Evolutionary conservation across 2,888 invertebrate genomes (phyloP).

Genomic region (Melieria crassipennis): DNA sequence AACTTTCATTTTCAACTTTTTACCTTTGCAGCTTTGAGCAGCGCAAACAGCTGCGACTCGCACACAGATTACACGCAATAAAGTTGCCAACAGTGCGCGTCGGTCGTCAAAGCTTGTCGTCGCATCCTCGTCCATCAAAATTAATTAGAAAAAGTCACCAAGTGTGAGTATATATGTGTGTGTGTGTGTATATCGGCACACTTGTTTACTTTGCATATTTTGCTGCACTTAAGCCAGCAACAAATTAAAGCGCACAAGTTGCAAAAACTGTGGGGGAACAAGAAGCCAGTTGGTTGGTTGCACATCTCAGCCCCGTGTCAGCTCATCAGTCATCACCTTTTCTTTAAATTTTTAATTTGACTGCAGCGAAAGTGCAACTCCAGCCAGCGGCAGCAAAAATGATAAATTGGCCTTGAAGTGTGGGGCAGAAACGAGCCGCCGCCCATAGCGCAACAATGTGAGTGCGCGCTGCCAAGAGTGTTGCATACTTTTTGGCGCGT

Average conservation of each 20-base stretch:
- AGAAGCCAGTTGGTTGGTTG: slow-evolving; percentile 44
- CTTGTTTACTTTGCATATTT: slow-evolving; percentile 21
- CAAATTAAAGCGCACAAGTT: slow-evolving; percentile 7
- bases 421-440: neutral
- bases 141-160: slow-evolving; percentile 55
- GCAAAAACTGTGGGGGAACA: slow-evolving; percentile 42
- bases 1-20: slow-evolving; percentile 41
- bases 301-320: slow-evolving; percentile 18
- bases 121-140: slow-evolving; percentile 56
- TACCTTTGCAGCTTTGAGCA: slow-evolving; percentile 17
- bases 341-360: slow-evolving; percentile 15
- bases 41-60: slow-evolving; percentile 21
- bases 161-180: slow-evolving; percentile 25
- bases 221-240: slow-evolving; percentile 18
- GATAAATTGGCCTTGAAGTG: slow-evolving; percentile 45
- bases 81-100: neutral
- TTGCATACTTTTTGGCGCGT: slow-evolving; percentile 52
- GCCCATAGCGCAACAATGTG: slow-evolving; percentile 13
- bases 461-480: slow-evolving; percentile 49
- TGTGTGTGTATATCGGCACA: neutral
- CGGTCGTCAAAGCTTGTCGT: slow-evolving; percentile 1
- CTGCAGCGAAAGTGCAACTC: neutral
- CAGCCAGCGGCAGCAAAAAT: slow-evolving; percentile 27
- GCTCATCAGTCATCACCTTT: slow-evolving; percentile 30
- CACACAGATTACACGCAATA: neutral